Evolutionary conservation across 2,888 invertebrate species (phyloP).

Genomic region (Papilio protenor): DNA sequence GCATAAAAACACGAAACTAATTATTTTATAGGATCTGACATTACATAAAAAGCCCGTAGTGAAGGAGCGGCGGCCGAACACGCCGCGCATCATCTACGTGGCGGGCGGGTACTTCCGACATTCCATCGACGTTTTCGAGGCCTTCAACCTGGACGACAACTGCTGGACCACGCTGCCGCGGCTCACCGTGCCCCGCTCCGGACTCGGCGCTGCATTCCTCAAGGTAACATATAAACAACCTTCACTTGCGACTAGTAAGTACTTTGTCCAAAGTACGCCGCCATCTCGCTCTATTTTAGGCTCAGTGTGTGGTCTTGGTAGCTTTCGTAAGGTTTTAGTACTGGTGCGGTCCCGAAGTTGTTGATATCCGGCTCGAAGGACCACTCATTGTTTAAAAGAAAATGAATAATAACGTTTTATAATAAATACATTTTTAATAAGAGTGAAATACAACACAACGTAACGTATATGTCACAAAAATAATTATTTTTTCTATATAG

Average conservation of each 20-base stretch:
- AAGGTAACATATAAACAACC: constrained; percentile 78
- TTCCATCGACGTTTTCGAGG: constrained; percentile 94
- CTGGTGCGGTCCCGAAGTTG: not conserved
- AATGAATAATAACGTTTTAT: too few species aligned
- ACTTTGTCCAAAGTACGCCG: too few species aligned
- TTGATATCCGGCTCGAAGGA: too few species aligned
- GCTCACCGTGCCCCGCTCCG: constrained; percentile 94
- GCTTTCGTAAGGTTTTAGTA: too few species aligned
- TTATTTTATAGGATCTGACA: constrained; percentile 88
- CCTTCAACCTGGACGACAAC: constrained; percentile 93
- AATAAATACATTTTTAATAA: too few species aligned
- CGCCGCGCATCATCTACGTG: constrained; percentile 95
- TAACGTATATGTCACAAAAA: too few species aligned
- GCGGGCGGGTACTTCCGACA: constrained; percentile 95
- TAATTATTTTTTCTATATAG: too few species aligned
- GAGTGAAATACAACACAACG: too few species aligned
- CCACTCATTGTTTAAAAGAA: not conserved
- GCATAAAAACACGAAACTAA: constrained; percentile 13
- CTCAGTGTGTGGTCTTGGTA: too few species aligned
- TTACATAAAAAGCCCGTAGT: constrained; percentile 94
- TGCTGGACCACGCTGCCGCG: constrained; percentile 92
- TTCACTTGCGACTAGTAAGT: too few species aligned
- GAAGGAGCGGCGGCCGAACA: constrained; percentile 93
- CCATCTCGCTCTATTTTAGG: too few species aligned
- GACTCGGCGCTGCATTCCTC: constrained; percentile 93